Conservation (phyloP, 2,888 invertebrate genomes). For the Parnassius apollo region DNA sequence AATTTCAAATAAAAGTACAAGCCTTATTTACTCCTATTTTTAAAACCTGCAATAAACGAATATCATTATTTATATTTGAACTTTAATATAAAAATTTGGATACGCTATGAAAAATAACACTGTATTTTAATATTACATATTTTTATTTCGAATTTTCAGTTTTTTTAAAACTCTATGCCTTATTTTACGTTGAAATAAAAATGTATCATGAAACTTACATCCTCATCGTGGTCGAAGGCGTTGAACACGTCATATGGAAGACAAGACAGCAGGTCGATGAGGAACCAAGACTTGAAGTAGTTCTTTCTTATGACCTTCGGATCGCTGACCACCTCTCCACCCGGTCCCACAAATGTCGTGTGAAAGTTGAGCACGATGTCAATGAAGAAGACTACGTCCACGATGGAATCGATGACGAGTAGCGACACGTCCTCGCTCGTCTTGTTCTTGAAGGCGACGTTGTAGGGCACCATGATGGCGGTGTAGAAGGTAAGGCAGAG, state of each 20-base stretch:
- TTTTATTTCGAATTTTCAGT: too few relatives aligned
- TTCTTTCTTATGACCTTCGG: constrained; percentile 99
- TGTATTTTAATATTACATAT: too few relatives aligned
- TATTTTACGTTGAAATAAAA: too few relatives aligned
- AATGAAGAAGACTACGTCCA: constrained; percentile 99
- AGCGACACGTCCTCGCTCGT: constrained; percentile 97
- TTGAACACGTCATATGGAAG: constrained; percentile 99
- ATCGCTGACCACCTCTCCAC: constrained; percentile 98
- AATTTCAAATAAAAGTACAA: too few relatives aligned
- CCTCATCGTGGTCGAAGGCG: constrained; percentile 99
- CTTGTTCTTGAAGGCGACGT: constrained; percentile 99
- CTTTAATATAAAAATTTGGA: too few relatives aligned
- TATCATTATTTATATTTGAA: too few relatives aligned
- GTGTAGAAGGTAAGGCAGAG: constrained; percentile 99
- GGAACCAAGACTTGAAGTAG: constrained; percentile 99
- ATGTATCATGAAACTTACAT: constrained; percentile 80
- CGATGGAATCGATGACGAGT: constrained; percentile 97
- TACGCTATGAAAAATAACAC: too few relatives aligned
- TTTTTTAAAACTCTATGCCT: too few relatives aligned
- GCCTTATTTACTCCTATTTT: too few relatives aligned
- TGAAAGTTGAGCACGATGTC: constrained; percentile 99
- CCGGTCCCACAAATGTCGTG: constrained; percentile 99
- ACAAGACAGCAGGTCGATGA: constrained; percentile 99
- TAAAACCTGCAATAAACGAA: too few relatives aligned
- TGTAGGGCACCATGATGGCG: constrained; percentile 99